These are phyloP conservation scores for Cacatua alba DNA, from an alignment of 2,113 vertebrate species.

Conservation along the genomic window DNA sequence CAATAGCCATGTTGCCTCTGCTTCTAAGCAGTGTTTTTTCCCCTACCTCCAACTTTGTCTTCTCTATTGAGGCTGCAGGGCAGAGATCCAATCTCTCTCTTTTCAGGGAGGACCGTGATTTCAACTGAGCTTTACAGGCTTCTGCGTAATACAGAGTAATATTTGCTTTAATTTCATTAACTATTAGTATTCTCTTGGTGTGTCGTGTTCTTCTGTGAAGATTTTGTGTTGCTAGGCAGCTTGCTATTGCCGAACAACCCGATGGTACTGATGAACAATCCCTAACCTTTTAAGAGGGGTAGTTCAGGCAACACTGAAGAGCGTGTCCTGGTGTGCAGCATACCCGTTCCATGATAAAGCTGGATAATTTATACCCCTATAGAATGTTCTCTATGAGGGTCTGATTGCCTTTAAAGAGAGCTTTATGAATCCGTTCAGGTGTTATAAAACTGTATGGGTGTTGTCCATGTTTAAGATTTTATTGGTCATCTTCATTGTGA, in stretches of 20 bases:
- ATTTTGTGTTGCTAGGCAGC: not conserved
- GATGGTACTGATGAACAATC: not conserved
- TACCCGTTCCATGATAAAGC: not conserved
- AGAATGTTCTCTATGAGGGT: not conserved
- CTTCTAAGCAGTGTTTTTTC: not conserved
- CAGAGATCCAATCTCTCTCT: not conserved
- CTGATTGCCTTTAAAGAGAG: not conserved
- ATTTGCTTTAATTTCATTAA: not conserved
- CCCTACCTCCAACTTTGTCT: not conserved
- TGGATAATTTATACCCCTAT: not conserved
- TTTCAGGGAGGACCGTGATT: not conserved
- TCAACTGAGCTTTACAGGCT: not conserved
- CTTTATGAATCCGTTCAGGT: not conserved
- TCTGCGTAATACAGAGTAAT: not conserved
- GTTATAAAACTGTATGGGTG: not conserved
- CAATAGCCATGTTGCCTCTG: not conserved
- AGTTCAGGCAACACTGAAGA: not conserved
- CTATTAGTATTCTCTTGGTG: not conserved
- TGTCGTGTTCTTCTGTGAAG: not conserved
- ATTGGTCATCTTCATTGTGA: slow-evolving; percentile 16
- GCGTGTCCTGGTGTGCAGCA: not conserved
- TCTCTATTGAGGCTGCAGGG: not conserved
- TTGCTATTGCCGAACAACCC: not conserved
- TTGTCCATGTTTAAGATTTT: slow-evolving; percentile 15
- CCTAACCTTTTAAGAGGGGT: not conserved